Conservation (phyloP, 2,888 invertebrate species). For the Priocnemis perturbator region DNA sequence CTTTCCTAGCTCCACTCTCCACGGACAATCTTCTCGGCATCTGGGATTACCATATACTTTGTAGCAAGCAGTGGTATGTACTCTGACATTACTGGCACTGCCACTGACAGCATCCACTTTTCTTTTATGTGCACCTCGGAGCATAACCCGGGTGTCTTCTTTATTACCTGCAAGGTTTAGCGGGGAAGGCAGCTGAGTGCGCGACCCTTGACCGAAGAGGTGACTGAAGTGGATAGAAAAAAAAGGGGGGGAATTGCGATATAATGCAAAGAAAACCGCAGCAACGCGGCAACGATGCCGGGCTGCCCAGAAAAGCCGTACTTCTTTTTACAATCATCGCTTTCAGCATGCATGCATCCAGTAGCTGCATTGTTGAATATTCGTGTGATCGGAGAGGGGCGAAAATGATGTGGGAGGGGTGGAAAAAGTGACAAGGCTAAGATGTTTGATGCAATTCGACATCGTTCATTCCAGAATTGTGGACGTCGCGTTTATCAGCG, state of each 20-base stretch:
- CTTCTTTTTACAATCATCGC: no score
- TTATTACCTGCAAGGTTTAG: constrained; percentile 43
- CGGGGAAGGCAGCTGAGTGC: not conserved
- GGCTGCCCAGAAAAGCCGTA: no score
- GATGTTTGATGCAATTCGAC: no score
- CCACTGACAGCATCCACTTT: constrained; percentile 48
- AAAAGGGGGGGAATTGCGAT: not conserved
- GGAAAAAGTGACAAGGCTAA: no score
- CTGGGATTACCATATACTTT: constrained; percentile 55
- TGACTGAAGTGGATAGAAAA: not conserved
- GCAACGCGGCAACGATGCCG: no score
- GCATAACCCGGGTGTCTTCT: constrained; percentile 33
- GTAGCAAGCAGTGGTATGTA: constrained; percentile 30
- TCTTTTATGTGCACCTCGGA: constrained; percentile 33
- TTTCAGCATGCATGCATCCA: no score
- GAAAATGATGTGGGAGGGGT: no score
- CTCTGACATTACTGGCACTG: constrained; percentile 38
- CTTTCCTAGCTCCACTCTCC: constrained; percentile 8
- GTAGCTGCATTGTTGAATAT: no score
- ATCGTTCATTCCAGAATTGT: no score
- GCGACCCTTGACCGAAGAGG: constrained; percentile 4
- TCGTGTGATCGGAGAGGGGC: no score
- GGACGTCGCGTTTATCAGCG: no score
- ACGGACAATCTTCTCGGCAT: constrained; percentile 49
- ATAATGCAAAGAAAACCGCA: not conserved